phyloP scores from a whole-genome alignment of 2,888 invertebrate species.

The Cosmia trapezina region DNA sequence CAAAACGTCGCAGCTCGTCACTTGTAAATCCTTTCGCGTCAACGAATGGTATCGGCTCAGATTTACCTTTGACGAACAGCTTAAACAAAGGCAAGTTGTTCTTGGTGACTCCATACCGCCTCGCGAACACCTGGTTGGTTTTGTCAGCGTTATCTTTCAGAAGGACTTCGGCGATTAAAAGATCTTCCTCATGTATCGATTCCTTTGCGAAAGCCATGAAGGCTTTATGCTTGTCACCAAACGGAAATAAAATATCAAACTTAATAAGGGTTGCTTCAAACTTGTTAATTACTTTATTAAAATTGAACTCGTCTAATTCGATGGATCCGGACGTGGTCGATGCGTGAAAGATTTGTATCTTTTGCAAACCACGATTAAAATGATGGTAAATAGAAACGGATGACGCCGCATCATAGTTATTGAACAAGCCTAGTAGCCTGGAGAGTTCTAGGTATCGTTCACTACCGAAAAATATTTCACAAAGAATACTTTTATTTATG shows the following conservation, averaged over 20 bases:
- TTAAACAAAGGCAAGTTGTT: slow-evolving; percentile 95
- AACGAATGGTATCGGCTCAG: slow-evolving; percentile 91
- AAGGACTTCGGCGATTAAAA: slow-evolving; percentile 96
- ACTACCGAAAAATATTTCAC: slow-evolving; percentile 27
- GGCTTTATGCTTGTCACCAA: slow-evolving; percentile 97
- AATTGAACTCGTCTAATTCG: slow-evolving; percentile 94
- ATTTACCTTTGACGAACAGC: slow-evolving; percentile 92
- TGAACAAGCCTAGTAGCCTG: slow-evolving; percentile 13
- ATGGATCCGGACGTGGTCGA: slow-evolving; percentile 92
- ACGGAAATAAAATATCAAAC: slow-evolving; percentile 98
- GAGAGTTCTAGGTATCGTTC: too few species aligned
- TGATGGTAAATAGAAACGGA: slow-evolving; percentile 70
- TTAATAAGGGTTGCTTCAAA: slow-evolving; percentile 97
- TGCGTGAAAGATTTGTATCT: slow-evolving; percentile 77
- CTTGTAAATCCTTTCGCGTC: slow-evolving; percentile 90
- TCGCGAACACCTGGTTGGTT: slow-evolving; percentile 95
- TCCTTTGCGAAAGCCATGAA: slow-evolving; percentile 95
- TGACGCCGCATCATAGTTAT: slow-evolving; percentile 69
- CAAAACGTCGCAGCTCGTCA: slow-evolving; percentile 92
- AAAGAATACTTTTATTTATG: slow-evolving; percentile 22
- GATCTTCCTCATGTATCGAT: slow-evolving; percentile 92
- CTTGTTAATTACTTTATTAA: slow-evolving; percentile 94
- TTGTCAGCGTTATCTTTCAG: slow-evolving; percentile 98
- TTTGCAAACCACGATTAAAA: slow-evolving; percentile 71
- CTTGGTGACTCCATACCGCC: slow-evolving; percentile 93